Evolutionary conservation across 1,140 invertebrate species (phyloP), one percentile per base, ranked within the genome.

Genomic region (Acromyrmex charruanus): DNA sequence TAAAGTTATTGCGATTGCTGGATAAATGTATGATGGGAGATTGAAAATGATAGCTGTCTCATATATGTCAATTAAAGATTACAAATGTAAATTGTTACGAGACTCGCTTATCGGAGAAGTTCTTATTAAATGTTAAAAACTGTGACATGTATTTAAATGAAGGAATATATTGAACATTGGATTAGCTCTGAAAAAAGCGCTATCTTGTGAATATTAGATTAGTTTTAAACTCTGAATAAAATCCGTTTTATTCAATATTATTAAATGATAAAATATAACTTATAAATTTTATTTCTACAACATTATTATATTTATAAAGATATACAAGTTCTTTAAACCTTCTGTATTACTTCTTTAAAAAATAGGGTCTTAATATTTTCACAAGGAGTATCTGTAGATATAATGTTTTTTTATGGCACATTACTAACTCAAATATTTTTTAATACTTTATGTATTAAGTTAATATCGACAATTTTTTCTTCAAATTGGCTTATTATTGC

Each of bases 51-150:
- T 25, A 21, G 25, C 14, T 74, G 12, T 12, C 18, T 82, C 35
- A 4, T 72, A 49, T 18, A 69, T 55, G n/a, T 5, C 18, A 44
- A 69, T 72, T 31, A 18, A 25, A 74, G 35, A 61, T 74, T 72
- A 72, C 35, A 61, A 25, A 82, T 74, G 39, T 49, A 51, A 69
- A 69, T 74, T 72, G 12, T 44, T 82, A 61, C 10, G 39, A 59
- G 16, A 53, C 25, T n/a, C 21, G 1, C 18, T 25, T n/a, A 4
- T 25, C 18, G 39, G 10, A 14, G 44, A 49, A 21, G 16, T 16
- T 44, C 9, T 16, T n/a, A 28, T 69, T 35, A 39, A 18, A 61
- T 28, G 25, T 44, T 25, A 79, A 66, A 9, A 66, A 21, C n/a
- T 66, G 12, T 16, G 14, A 39, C 14, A 25, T 39, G n/a, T 21